Base-by-base conservation (phyloP, 2,113 vertebrate species). In the Smithornis capensis region DNA sequence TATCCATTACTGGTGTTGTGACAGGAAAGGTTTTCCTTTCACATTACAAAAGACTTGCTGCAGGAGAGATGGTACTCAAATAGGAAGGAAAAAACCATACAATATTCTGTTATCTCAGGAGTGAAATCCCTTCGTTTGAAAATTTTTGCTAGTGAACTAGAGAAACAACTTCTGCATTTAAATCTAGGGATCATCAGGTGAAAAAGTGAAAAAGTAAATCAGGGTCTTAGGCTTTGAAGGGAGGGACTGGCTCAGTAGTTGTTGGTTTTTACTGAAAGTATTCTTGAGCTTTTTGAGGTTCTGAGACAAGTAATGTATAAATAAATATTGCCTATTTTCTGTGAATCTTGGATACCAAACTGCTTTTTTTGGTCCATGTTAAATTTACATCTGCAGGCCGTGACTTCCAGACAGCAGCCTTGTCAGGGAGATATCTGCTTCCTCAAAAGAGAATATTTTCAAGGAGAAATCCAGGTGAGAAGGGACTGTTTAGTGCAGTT, bases 11-110 rank as follows among this genome's bases (percentile, higher is more conserved):
- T 49, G 87, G 10, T 92, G 89, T 89, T 93, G 94, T 95, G 91
- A 95, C 90, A 95, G 85, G 89, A 62, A 83, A 83, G 88, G 89
- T 95, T 97, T 97, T 92, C 84, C 74, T 94, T 95, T 96, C 91
- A 94, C 80, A 60, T 89, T 10, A 89, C 86, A 90, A 94, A 97
- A 83, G 89, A 35, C 90, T 77, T 59, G 74, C 65, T 83, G 90
- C 59, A 88, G 92, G 79, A 87, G 76, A 91, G 94, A 95, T 94
- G 81, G 63, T 25, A 64, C 91, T 89, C 84, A 50, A 90, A 79
- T 14, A 68, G 75, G 80, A 90, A 89, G n/a, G 63, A 2, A 6
- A 68, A 64, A 64, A 18, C 7, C 6, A 8, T 6, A 37, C 25
- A 55, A n/a, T 84, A 69, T 78, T 90, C n/a, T 92, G 93, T 94